phyloP scores from a whole-genome alignment of 2,888 invertebrate genomes.

The Coelopa pilipes region DNA sequence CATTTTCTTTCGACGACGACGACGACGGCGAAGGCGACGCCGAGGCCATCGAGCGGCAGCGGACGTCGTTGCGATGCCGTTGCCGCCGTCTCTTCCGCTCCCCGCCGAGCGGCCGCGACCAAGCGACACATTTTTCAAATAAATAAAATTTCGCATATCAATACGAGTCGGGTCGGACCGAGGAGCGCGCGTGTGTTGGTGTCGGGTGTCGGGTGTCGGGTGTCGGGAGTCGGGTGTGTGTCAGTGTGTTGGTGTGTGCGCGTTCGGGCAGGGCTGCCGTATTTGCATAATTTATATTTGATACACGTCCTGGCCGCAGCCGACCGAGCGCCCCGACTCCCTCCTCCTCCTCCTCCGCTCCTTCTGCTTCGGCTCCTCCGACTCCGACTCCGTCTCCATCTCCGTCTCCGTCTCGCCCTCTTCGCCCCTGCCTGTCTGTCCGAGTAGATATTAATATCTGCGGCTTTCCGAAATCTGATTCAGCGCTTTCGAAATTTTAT shows the following conservation, averaged over 20 bases:
- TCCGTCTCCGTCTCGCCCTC: neutral
- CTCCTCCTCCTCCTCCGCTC: conserved; percentile 9
- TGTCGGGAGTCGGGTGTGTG: neutral
- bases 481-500: too few relatives aligned
- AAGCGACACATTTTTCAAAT: conserved; percentile 18
- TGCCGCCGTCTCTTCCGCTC: too few relatives aligned
- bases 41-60: too few relatives aligned
- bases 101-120: neutral
- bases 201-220: neutral
- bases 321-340: neutral
- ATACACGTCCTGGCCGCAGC: conserved; percentile 14
- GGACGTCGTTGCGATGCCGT: too few relatives aligned
- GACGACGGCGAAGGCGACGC: too few relatives aligned
- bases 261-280: conserved; percentile 2
- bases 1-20: too few relatives aligned
- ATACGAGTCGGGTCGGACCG: conserved; percentile 7
- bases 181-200: neutral
- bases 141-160: conserved; percentile 26
- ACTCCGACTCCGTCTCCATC: neutral
- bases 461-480: too few relatives aligned
- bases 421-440: too few relatives aligned
- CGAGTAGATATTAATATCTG: too few relatives aligned
- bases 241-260: neutral
- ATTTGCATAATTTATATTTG: conserved; percentile 35
- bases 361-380: neutral